A percentile compares a stretch with the other conserved stretches of the same genome.
phyloP scores from a whole-genome alignment of 1,140 invertebrate genomes.

The Stegodyphus dumicola region DNA sequence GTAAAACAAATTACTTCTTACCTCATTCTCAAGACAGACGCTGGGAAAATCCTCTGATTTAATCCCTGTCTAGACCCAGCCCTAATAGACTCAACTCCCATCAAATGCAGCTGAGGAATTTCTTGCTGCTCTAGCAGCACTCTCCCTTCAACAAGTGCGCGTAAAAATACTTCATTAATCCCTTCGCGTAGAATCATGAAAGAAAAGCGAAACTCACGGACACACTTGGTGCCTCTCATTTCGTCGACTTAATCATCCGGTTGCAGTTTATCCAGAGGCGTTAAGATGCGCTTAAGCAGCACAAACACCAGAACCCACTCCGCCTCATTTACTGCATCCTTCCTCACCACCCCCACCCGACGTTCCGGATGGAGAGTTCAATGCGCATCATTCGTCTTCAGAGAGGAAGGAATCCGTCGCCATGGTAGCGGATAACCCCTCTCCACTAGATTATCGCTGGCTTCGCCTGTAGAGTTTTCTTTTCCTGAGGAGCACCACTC shows the following conservation, averaged over 20 bases:
- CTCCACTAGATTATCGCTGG: no score
- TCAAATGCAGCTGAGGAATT: no score
- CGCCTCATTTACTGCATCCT: conserved; percentile 33
- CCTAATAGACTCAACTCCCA: no score
- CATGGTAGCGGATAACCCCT: background rate
- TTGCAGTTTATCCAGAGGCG: conserved; percentile 42
- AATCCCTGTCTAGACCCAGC: no score
- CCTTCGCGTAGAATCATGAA: background rate
- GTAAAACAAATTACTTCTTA: no score
- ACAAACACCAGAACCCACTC: conserved; percentile 42
- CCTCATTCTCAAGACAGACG: background rate
- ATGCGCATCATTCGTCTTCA: conserved; percentile 31
- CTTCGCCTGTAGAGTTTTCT: no score
- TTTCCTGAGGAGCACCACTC: no score
- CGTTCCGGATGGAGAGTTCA: conserved; percentile 14
- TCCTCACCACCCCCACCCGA: background rate
- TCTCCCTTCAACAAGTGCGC: conserved; percentile 38
- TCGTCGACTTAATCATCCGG: conserved; percentile 54
- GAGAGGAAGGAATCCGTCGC: background rate
- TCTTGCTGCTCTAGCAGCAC: background rate
- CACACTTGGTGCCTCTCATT: conserved; percentile 14
- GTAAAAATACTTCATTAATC: conserved; percentile 52
- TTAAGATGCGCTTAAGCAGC: conserved; percentile 52
- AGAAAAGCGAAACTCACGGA: background rate
- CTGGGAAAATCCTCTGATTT: no score